Conservation (phyloP, 1,140 invertebrate genomes). For the Megathymus violae region DNA sequence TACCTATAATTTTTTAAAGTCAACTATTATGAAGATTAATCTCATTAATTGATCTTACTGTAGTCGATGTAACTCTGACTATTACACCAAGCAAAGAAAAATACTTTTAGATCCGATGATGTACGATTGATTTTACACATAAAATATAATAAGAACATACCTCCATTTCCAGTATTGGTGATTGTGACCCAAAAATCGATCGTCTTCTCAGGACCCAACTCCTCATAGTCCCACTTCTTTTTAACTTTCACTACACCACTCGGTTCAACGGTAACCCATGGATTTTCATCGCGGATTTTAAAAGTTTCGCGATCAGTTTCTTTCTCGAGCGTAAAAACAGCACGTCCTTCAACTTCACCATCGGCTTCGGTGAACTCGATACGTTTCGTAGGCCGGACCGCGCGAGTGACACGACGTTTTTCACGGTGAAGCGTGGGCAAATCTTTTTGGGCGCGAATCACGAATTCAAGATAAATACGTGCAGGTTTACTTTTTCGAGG, state of each 20-base stretch:
- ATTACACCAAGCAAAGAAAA: too few relatives aligned
- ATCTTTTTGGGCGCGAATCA: constrained; percentile 85
- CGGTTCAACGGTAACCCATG: constrained; percentile 96
- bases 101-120: too few relatives aligned
- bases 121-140: too few relatives aligned
- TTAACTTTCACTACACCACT: constrained; percentile 96
- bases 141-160: constrained; percentile 83
- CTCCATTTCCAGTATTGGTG: constrained; percentile 93
- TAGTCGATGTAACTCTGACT: too few relatives aligned
- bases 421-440: constrained; percentile 87
- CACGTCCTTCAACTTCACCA: constrained; percentile 93
- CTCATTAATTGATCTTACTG: too few relatives aligned
- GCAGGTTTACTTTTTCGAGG: constrained; percentile 88
- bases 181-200: constrained; percentile 98
- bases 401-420: constrained; percentile 93
- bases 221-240: constrained; percentile 98
- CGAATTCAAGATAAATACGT: constrained; percentile 90
- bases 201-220: constrained; percentile 96
- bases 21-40: too few relatives aligned
- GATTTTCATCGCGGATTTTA: constrained; percentile 96
- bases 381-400: constrained; percentile 94
- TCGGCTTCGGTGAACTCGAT: constrained; percentile 96
- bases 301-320: constrained; percentile 96
- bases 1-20: too few relatives aligned
- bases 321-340: constrained; percentile 95